Evolutionary conservation across 35 echinoderm and acorn worm species (phyloP), one percentile per base, ranked within the genome.

Genomic region (Chiridota heheva): DNA sequence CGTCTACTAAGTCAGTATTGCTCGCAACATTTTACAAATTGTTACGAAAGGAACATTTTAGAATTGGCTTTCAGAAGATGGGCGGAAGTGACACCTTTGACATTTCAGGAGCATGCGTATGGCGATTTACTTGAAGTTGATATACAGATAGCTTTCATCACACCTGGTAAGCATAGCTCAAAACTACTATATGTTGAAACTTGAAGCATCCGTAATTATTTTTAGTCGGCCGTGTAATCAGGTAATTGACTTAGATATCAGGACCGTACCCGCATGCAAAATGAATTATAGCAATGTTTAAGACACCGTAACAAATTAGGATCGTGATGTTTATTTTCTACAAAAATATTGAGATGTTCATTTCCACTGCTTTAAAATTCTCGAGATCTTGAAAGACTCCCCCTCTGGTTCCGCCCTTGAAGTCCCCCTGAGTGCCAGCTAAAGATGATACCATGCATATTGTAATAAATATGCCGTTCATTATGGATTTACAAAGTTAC

Each of bases 41-140:
- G 17, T 20, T 38, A 34, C 27, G 58, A 34, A 7, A 51, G 78
- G 42, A 64, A 36, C 26, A 77, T 73, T 20, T 56, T 96, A 10
- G 55, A 69, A 8, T 27, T 80, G 37, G 95, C 95, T 12, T 98
- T 98, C 49, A 69, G 95, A 7, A 84, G 90, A 69, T 98, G 95
- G 95, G 89, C 89, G 7, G 89, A 89, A 59, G 85, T 98, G 5
- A 78, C 80, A 48, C 89, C 81, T 7, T 41, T 98, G 36, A 91
- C 36, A 2, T 98, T 98, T 47, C 43, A 64, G 24, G 95, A 98
- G 70, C 45, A 84, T 42, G 41, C 32, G 2, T 37, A 38, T 5
- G 89, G 89, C 0, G 80, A 87, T 40, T 33, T 87, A 44, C 59
- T 88, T 1, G 67, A 82, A 44, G 95, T 98, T 4, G 84, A 98